Conservation (phyloP, 2,113 vertebrate species). For the Toxotes chatareus region DNA sequence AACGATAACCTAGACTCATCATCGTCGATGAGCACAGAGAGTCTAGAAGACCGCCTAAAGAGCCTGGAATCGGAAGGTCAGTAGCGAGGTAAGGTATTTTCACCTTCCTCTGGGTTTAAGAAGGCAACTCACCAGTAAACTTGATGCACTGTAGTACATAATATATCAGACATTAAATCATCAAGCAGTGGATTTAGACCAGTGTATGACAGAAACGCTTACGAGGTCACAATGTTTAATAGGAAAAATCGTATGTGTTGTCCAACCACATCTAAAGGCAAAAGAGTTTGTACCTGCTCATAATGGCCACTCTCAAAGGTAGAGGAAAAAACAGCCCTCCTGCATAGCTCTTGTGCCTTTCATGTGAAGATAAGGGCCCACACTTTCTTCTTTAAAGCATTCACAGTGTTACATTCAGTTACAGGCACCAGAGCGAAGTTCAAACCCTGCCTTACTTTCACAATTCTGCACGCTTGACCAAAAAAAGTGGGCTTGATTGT, state of each 20-base stretch:
- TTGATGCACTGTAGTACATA: not conserved
- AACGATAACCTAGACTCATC: slow-evolving; percentile 90
- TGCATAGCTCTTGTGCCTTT: not conserved
- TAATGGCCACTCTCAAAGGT: not conserved
- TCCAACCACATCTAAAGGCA: not conserved
- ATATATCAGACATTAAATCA: not conserved
- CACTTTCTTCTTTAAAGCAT: not conserved
- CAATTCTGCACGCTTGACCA: not conserved
- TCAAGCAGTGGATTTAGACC: too few relatives aligned
- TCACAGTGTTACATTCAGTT: not conserved
- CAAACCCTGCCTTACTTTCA: not conserved
- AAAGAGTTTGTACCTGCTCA: not conserved
- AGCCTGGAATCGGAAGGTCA: slow-evolving; percentile 90
- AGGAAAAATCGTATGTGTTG: not conserved
- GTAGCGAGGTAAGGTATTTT: slow-evolving; percentile 87
- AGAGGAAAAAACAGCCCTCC: not conserved
- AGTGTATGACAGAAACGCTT: not conserved
- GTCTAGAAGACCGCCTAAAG: slow-evolving; percentile 84
- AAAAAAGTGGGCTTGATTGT: not conserved
- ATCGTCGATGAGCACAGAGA: slow-evolving; percentile 90
- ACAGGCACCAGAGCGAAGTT: not conserved
- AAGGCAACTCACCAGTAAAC: not conserved
- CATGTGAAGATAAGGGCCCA: not conserved
- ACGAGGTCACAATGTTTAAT: too few relatives aligned
- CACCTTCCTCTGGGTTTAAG: slow-evolving; percentile 51